Conservation (phyloP, 2,888 invertebrate species). For the Malacosoma neustria region DNA sequence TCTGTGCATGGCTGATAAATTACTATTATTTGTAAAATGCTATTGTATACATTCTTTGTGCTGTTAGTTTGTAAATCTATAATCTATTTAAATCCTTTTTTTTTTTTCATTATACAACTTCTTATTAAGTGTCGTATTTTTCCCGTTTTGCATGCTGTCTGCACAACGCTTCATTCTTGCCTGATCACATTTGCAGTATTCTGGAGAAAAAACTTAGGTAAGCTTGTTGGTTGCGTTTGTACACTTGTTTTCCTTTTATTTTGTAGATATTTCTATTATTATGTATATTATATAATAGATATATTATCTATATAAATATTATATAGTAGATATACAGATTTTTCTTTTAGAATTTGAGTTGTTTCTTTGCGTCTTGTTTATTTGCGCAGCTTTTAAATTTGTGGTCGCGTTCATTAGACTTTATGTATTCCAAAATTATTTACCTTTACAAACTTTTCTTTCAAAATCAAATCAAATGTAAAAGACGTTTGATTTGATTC, state of each 20-base stretch:
- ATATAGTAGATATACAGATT: no score
- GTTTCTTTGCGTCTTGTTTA: no score
- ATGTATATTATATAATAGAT: no score
- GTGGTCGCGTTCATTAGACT: neutral
- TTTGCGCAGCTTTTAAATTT: neutral
- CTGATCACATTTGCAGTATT: conserved; percentile 79
- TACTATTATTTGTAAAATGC: no score
- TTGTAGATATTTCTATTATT: conserved; percentile 15
- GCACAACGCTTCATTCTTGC: conserved; percentile 74
- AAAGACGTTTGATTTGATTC: no score
- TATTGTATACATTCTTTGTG: no score
- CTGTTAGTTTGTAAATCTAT: neutral
- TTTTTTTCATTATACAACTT: conserved; percentile 17
- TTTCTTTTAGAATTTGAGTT: no score
- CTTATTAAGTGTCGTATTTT: conserved; percentile 62
- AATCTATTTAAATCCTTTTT: no score
- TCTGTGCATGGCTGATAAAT: no score
- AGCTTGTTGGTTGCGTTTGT: conserved; percentile 53
- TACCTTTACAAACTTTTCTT: no score
- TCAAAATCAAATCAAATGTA: no score
- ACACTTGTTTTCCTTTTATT: conserved; percentile 18
- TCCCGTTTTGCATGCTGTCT: conserved; percentile 73
- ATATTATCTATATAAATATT: neutral
- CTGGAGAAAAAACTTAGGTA: conserved; percentile 91
- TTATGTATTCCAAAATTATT: no score